Percentiles rank a stretch among this genome's conserved stretches.
These are phyloP conservation scores for Epirrhoe alternata DNA, from an alignment of 2,888 invertebrate species.

Conservation along the genomic window DNA sequence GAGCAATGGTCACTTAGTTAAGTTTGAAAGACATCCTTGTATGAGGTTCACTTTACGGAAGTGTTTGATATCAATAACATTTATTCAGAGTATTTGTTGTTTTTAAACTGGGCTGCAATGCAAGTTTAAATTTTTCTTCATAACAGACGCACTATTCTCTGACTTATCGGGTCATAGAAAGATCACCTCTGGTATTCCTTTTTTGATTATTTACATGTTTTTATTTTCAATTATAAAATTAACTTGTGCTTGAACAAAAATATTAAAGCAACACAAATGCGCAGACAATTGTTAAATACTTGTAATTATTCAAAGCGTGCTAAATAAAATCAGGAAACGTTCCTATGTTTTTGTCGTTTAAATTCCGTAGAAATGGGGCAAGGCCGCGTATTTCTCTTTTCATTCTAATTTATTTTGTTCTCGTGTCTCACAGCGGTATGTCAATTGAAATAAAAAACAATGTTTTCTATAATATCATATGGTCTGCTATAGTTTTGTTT, in stretches of 20 bases:
- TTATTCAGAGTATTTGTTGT: background rate
- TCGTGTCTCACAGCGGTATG: background rate
- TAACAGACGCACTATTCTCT: no score
- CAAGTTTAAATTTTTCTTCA: no score
- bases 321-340: background rate
- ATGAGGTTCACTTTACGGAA: background rate
- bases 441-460: background rate
- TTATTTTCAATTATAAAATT: no score
- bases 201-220: no score
- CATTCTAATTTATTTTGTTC: background rate
- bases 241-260: background rate
- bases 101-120: no score
- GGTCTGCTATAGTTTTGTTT: background rate
- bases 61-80: background rate
- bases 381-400: background rate
- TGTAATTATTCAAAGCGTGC: background rate
- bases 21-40: conserved; percentile 7
- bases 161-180: no score
- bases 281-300: background rate
- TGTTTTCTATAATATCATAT: background rate
- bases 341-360: background rate
- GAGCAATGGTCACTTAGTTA: conserved; percentile 23
- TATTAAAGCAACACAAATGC: background rate
- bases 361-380: background rate
- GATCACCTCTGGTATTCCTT: no score